phyloP scores from a whole-genome alignment of 1,140 invertebrate genomes.

The Sipha flava region DNA sequence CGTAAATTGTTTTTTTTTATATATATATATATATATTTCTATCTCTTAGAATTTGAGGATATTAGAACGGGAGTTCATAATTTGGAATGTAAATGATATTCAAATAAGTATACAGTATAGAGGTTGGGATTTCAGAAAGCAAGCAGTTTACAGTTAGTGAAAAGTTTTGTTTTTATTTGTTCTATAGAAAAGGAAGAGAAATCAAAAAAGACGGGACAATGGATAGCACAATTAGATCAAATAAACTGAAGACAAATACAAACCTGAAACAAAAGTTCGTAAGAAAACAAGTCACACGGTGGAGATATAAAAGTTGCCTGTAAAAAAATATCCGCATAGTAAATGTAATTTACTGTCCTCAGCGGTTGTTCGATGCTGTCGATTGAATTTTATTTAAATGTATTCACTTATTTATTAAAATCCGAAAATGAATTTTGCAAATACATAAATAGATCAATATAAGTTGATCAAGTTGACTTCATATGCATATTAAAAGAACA shows the following conservation, averaged over 20 bases:
- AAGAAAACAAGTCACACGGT: not conserved
- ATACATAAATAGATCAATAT: too few relatives aligned
- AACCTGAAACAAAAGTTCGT: not conserved
- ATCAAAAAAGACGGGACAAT: not conserved
- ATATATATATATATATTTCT: too few relatives aligned
- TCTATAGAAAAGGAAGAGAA: not conserved
- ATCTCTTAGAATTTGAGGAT: not conserved
- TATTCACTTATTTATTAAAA: too few relatives aligned
- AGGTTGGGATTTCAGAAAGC: not conserved
- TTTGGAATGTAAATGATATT: slow-evolving; percentile 1
- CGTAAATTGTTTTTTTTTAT: too few relatives aligned
- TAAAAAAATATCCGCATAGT: not conserved
- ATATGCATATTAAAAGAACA: too few relatives aligned
- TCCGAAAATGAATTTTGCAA: too few relatives aligned
- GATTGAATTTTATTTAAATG: too few relatives aligned
- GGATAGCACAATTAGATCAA: not conserved
- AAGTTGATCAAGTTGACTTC: too few relatives aligned
- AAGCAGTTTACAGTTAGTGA: not conserved
- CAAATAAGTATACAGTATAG: slow-evolving; percentile 1
- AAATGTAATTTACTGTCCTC: not conserved
- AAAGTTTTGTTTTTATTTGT: slow-evolving; percentile 6
- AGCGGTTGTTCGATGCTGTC: not conserved
- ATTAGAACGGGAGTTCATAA: not conserved
- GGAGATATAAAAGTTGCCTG: not conserved
- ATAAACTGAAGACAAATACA: not conserved